Percentiles rank a stretch among this genome's conserved stretches.
These are phyloP conservation scores for Adelosebastes latens DNA, from an alignment of 2,797 vertebrate species.

Conservation along the genomic window DNA sequence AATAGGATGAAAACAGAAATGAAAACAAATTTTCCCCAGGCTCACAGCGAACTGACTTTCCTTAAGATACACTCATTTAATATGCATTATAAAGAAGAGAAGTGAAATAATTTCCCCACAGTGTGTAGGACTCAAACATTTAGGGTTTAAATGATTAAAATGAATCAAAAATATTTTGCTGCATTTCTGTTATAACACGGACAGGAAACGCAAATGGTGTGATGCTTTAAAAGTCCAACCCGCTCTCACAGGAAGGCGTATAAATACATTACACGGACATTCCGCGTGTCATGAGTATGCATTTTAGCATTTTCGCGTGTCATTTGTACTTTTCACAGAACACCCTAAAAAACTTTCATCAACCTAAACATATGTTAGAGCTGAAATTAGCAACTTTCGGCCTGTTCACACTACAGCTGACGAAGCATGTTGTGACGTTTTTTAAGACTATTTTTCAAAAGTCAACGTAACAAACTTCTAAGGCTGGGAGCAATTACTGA, in stretches of 20 bases:
- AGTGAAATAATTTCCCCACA: background rate
- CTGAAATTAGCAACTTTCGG: too few species aligned
- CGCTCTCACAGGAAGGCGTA: too few species aligned
- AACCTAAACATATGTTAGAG: background rate
- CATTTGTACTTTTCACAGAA: background rate
- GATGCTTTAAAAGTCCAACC: background rate
- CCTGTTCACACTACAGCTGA: too few species aligned
- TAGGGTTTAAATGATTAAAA: background rate
- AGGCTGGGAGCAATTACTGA: too few species aligned
- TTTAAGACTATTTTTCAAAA: too few species aligned
- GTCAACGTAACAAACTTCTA: too few species aligned
- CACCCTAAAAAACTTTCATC: background rate
- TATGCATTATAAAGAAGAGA: background rate
- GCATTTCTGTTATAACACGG: background rate
- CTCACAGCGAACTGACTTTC: background rate
- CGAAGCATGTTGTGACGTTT: too few species aligned
- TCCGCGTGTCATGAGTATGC: too few species aligned
- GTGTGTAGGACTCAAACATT: background rate
- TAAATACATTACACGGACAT: too few species aligned
- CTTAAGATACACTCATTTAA: constrained; percentile 12
- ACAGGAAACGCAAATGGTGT: background rate
- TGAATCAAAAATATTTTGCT: background rate
- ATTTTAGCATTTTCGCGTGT: too few species aligned
- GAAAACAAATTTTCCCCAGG: background rate
- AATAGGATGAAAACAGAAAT: background rate